phyloP scores from a whole-genome alignment of 2,797 vertebrate species.

The Steatocranus sp. region DNA sequence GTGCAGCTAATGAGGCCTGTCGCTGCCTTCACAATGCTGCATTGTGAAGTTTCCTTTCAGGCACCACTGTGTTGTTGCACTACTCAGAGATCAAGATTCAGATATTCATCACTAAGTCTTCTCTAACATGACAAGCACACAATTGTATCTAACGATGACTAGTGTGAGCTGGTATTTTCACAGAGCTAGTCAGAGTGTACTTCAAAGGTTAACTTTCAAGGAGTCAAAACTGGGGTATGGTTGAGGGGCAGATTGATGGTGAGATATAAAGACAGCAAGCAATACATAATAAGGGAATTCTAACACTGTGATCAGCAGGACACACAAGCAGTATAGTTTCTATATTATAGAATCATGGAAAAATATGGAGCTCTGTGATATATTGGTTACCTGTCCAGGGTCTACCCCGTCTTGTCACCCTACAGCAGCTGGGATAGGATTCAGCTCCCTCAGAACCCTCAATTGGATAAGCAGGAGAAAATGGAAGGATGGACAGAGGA shows the following conservation, averaged over 20 bases:
- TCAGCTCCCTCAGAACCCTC: rapidly evolving
- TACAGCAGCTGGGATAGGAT: background rate
- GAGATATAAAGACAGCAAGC: background rate
- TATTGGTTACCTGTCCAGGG: background rate
- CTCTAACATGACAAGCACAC: conserved; percentile 26
- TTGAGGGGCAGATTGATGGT: background rate
- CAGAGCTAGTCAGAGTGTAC: conserved; percentile 4
- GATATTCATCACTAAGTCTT: conserved; percentile 35
- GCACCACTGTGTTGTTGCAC: conserved; percentile 21
- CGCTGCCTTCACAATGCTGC: conserved; percentile 41
- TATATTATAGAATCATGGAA: background rate
- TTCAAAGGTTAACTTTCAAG: background rate
- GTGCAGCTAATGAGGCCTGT: conserved; percentile 60
- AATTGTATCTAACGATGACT: conserved; percentile 21
- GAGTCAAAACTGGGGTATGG: conserved; percentile 5
- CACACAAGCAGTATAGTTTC: background rate
- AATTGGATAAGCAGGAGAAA: background rate
- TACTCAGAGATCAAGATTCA: conserved; percentile 51
- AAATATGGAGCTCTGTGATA: background rate
- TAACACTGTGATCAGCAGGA: background rate
- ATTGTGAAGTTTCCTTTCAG: conserved; percentile 38
- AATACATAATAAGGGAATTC: background rate
- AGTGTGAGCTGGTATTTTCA: background rate
- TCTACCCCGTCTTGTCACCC: background rate
- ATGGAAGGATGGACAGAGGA: background rate